phyloP scores from a whole-genome alignment of 2,888 invertebrate genomes.

The Nephrotoma appendiculata region DNA sequence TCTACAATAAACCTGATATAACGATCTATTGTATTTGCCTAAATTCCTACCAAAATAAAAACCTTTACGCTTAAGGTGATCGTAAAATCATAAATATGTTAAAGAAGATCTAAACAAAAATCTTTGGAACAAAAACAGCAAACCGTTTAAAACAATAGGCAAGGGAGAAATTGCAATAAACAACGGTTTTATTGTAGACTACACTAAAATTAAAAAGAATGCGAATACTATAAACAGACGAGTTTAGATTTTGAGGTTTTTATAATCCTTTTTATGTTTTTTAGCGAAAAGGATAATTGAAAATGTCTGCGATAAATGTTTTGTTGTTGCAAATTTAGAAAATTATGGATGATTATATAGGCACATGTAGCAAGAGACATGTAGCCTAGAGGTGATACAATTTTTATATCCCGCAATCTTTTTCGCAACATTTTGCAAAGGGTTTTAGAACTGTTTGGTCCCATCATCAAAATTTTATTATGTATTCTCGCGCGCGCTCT shows the following conservation, averaged over 20 bases:
- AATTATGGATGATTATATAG: neutral
- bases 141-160: neutral
- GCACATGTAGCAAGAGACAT: neutral
- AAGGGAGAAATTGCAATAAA: neutral
- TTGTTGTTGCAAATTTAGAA: neutral
- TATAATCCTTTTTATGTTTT: neutral
- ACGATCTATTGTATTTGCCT: neutral
- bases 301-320: neutral
- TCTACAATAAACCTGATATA: neutral
- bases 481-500: neutral
- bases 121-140: neutral
- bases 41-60: neutral
- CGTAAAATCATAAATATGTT: neutral
- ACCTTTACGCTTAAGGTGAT: neutral
- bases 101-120: neutral
- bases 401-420: neutral
- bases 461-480: neutral
- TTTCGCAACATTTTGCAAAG: neutral
- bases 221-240: neutral
- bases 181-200: neutral
- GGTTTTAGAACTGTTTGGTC: neutral
- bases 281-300: neutral
- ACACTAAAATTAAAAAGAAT: neutral
- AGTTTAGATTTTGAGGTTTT: neutral
- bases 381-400: neutral